These are phyloP conservation scores for Pao palembangensis DNA, from an alignment of 2,113 vertebrate genomes.

Conservation along the genomic window DNA sequence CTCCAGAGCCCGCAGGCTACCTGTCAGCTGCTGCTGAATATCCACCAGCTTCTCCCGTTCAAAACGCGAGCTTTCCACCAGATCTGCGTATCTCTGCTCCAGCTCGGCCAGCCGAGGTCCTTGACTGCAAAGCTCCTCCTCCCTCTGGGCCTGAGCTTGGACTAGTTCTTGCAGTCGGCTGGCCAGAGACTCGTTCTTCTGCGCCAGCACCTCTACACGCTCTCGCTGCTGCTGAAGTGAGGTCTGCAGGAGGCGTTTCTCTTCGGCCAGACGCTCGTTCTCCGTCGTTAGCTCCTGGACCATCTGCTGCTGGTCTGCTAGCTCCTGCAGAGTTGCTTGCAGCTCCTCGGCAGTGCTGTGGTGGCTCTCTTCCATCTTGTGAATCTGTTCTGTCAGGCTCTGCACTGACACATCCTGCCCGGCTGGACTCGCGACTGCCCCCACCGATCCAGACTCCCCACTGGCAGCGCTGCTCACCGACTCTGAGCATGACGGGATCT, in stretches of 20 bases:
- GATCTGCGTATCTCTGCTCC: constrained; percentile 85
- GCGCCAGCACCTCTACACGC: constrained; percentile 82
- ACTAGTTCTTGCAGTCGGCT: constrained; percentile 80
- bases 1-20: constrained; percentile 85
- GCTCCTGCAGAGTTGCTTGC: constrained; percentile 92
- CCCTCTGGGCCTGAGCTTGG: constrained; percentile 76
- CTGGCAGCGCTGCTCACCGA: constrained; percentile 75
- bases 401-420: constrained; percentile 79
- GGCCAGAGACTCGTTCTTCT: constrained; percentile 86
- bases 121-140: constrained; percentile 65
- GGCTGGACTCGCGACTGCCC: constrained; percentile 35
- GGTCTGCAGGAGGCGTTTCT: constrained; percentile 86
- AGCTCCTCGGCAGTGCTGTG: constrained; percentile 93
- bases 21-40: constrained; percentile 93
- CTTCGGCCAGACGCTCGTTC: constrained; percentile 88
- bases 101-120: constrained; percentile 78
- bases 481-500: constrained; percentile 81
- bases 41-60: constrained; percentile 93
- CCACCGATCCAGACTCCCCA: constrained; percentile 55
- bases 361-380: constrained; percentile 95
- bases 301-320: constrained; percentile 93
- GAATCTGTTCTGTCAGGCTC: constrained; percentile 86
- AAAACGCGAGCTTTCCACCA: constrained; percentile 86
- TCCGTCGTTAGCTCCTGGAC: constrained; percentile 92
- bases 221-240: constrained; percentile 91